Conservation (phyloP, 2,888 invertebrate genomes). For the Aricia artaxerxes region DNA sequence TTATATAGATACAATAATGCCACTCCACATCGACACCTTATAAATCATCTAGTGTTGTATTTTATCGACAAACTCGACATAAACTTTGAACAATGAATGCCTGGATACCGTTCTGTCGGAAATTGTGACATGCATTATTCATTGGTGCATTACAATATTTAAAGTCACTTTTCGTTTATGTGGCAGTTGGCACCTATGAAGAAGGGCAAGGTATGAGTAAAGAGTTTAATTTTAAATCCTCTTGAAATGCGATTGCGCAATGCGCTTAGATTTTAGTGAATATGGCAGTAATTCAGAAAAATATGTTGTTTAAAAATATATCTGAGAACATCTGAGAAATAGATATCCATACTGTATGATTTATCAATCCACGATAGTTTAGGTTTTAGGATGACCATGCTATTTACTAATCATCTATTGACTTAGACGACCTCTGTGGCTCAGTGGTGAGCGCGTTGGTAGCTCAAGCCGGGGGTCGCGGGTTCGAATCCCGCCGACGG, state of each 20-base stretch:
- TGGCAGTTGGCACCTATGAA: background rate
- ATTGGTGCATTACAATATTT: background rate
- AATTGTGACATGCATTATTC: conserved; percentile 10
- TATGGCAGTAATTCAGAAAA: too few relatives aligned
- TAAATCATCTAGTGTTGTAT: background rate
- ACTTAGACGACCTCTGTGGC: too few relatives aligned
- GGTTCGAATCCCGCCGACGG: too few relatives aligned
- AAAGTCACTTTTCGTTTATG: background rate
- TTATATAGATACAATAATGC: conserved; percentile 15
- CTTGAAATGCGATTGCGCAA: background rate
- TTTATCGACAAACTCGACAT: conserved; percentile 9
- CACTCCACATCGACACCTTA: conserved; percentile 8
- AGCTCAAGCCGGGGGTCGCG: too few relatives aligned
- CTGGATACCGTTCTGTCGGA: conserved; percentile 9
- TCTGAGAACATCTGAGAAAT: too few relatives aligned
- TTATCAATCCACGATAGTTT: too few relatives aligned
- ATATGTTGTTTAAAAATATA: too few relatives aligned
- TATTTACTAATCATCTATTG: too few relatives aligned
- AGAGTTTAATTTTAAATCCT: background rate
- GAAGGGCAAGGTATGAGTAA: background rate
- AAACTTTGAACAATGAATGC: conserved; percentile 7
- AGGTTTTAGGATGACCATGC: too few relatives aligned
- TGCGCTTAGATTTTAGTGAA: background rate
- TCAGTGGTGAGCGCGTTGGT: too few relatives aligned
- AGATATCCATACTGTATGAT: too few relatives aligned